Evolutionary conservation across 2,113 vertebrate genomes (phyloP).

Genomic region (Spheniscus mendiculus): DNA sequence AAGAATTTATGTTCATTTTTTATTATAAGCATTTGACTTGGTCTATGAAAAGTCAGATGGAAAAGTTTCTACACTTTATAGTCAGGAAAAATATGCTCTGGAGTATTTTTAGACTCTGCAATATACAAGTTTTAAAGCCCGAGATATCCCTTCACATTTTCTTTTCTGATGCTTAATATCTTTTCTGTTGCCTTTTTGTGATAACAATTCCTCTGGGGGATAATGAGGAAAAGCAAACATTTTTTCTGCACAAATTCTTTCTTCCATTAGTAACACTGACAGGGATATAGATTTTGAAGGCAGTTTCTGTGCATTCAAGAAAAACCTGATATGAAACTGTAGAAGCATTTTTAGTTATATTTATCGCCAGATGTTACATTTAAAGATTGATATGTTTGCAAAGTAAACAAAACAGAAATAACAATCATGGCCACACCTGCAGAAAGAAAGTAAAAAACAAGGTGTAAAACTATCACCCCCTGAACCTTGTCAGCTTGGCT

Average conservation of each 20-base stretch:
- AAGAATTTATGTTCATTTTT: constrained; percentile 3
- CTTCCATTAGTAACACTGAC: neutral
- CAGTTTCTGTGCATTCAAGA: neutral
- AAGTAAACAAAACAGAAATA: constrained; percentile 26
- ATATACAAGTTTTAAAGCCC: neutral
- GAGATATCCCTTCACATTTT: neutral
- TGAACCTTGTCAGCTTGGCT: neutral
- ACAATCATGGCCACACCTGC: neutral
- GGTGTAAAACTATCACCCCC: neutral
- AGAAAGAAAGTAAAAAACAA: neutral
- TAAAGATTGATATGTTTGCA: neutral
- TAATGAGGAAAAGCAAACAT: neutral
- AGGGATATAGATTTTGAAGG: neutral
- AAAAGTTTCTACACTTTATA: neutral
- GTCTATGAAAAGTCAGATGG: neutral
- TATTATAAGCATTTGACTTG: neutral
- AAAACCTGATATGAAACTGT: neutral
- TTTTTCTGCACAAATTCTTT: neutral
- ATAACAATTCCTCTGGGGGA: neutral
- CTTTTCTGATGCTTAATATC: neutral
- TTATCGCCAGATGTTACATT: neutral
- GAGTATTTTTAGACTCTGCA: neutral
- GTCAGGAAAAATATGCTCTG: neutral
- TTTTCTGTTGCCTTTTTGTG: neutral
- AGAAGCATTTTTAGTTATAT: neutral